Base-by-base conservation (phyloP, 2,888 invertebrate species). In the Chaetogeoica ovagalla region DNA sequence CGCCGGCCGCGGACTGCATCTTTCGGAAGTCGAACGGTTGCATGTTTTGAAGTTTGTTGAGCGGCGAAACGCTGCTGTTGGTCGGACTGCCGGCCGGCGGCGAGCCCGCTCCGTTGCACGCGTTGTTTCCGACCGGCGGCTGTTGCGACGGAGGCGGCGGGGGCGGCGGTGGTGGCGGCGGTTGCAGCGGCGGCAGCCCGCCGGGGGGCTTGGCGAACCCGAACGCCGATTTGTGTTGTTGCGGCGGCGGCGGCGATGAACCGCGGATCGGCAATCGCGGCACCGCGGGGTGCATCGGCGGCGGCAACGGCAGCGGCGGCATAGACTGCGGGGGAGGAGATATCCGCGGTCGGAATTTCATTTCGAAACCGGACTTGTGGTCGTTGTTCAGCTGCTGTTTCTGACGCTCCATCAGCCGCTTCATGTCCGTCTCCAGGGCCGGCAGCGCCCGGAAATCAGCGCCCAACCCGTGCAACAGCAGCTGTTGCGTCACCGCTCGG, bases 21-120 rank as follows among this genome's bases (percentile, higher is more conserved):
- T 94, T 94, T 52, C 96, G 91, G 85, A 94, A 96, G 86, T 97
- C 96, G 86, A 96, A 96, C 0, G 97, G 96, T 85, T 97, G 96
- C 96, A 97, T 96, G 85, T 93, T 96, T 87, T 96, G 96, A 70
- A 97, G 89, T 84, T 94, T 91, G 86, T 93, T 95, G 83, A 97
- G 88, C 5, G 97, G 96, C 15, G 94, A 93, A 52, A 90, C 89
- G 83, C 90, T 90, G 83, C 90, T 90, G 30, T 30, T 30, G 43
- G 90, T 86, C 65, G 91, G 90, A 87, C 91, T 91, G 85, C 90
- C 57, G 87, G 77, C 60, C 0, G 77, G 70, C 6, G 77, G 77
- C 1, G 77, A 79, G 1, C 77, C 70, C 0, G 48, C 55, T n/a
- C 76, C 76, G 57, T 79, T 79, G 23, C 75, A 75, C 1, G 63